Conservation (phyloP, 64 coral and sea anemone genomes). For the Montipora foliosa region DNA sequence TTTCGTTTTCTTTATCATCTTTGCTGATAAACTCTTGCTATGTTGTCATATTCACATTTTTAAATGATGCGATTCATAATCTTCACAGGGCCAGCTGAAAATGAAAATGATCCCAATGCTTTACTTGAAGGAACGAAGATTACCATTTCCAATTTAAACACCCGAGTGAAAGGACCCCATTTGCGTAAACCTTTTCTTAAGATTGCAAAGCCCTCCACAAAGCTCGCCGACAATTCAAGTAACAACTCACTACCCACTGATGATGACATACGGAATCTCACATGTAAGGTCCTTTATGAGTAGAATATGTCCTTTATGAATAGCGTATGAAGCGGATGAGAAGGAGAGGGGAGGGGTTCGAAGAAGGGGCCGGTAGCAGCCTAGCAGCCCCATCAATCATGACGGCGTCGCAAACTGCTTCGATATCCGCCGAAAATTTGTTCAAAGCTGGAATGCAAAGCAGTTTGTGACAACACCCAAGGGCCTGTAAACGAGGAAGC, state of each 20-base stretch:
- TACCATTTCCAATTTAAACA: not conserved
- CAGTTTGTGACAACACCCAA: too few relatives aligned
- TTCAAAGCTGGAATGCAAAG: too few relatives aligned
- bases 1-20: too few relatives aligned
- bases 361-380: too few relatives aligned
- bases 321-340: not conserved
- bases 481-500: too few relatives aligned
- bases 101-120: not conserved
- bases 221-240: not conserved
- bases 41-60: not conserved
- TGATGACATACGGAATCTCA: constrained; percentile 23
- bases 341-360: too few relatives aligned
- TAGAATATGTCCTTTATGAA: not conserved
- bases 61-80: not conserved
- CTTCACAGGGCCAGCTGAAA: not conserved
- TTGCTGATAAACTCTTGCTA: not conserved
- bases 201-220: not conserved
- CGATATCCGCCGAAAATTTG: too few relatives aligned
- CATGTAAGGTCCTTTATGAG: constrained; percentile 13
- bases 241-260: not conserved
- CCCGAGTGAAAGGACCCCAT: not conserved
- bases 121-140: constrained; percentile 15
- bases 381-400: too few relatives aligned
- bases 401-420: too few relatives aligned
- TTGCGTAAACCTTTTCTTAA: not conserved